These are phyloP conservation scores for Spizaetus ornatus DNA, from an alignment of 2,113 vertebrate genomes.

Conservation along the genomic window DNA sequence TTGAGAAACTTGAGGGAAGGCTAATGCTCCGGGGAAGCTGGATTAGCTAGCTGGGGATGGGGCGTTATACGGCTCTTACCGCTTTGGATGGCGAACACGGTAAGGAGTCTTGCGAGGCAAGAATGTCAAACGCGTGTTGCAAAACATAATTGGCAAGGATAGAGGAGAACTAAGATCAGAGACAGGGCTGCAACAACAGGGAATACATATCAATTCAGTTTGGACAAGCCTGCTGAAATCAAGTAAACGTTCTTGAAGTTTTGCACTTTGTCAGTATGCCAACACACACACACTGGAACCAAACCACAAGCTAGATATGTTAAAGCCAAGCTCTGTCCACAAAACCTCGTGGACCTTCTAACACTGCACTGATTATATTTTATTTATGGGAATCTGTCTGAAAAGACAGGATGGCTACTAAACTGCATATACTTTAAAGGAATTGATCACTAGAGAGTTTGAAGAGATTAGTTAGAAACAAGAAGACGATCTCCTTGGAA, in stretches of 20 bases:
- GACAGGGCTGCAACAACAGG: background rate
- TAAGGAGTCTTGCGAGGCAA: background rate
- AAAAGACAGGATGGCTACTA: background rate
- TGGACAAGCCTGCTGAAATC: background rate
- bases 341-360: background rate
- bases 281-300: constrained; percentile 23
- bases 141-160: background rate
- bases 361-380: constrained; percentile 17
- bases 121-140: background rate
- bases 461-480: background rate
- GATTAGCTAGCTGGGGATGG: background rate
- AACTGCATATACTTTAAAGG: background rate
- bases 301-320: background rate
- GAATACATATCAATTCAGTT: background rate
- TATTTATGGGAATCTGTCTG: background rate
- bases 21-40: background rate
- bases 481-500: background rate
- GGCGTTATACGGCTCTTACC: background rate
- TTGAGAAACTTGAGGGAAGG: background rate
- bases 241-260: background rate
- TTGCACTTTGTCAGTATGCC: constrained; percentile 18
- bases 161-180: background rate
- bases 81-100: accelerated
- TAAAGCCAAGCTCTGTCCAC: background rate
- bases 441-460: background rate